A percentile compares a stretch with the other conserved stretches of the same genome.
phyloP scores from a whole-genome alignment of 2,888 invertebrate genomes.

The Microplitis deprimator region DNA sequence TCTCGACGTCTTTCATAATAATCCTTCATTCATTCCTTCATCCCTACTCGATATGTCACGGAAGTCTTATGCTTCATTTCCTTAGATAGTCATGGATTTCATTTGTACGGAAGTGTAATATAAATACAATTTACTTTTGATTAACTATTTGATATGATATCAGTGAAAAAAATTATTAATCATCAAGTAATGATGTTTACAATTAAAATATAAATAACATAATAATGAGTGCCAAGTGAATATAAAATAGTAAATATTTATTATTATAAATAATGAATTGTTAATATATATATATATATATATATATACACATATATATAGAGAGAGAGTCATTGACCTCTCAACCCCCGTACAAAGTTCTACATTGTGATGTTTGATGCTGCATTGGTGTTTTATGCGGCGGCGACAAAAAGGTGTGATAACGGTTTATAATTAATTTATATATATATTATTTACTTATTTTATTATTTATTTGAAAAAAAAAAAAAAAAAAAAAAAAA shows the following conservation, averaged over 20 bases:
- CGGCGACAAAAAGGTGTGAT: conserved; percentile 67
- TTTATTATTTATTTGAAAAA: not conserved
- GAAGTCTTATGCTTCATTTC: conserved; percentile 5
- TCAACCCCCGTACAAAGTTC: conserved; percentile 56
- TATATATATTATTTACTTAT: not conserved
- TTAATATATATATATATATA: conserved; percentile 40
- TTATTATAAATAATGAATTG: conserved; percentile 11
- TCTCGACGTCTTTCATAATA: conserved; percentile 9
- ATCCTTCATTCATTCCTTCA: conserved; percentile 13
- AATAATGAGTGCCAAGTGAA: conserved; percentile 6
- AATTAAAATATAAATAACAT: no score
- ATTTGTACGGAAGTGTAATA: not conserved
- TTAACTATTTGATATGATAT: not conserved
- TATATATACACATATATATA: conserved; percentile 4
- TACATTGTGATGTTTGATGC: conserved; percentile 67
- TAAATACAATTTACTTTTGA: not conserved
- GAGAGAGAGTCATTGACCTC: conserved; percentile 64
- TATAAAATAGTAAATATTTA: conserved; percentile 1
- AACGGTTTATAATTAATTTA: conserved; percentile 26
- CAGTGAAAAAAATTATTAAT: not conserved
- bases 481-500: not conserved
- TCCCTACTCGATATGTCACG: not conserved
- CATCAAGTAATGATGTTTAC: no score
- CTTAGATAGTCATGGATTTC: conserved; percentile 9
- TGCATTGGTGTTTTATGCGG: conserved; percentile 68